These are phyloP conservation scores for Drosophila sulfurigaster DNA, from an alignment of 1,140 invertebrate genomes.

Conservation along the genomic window DNA sequence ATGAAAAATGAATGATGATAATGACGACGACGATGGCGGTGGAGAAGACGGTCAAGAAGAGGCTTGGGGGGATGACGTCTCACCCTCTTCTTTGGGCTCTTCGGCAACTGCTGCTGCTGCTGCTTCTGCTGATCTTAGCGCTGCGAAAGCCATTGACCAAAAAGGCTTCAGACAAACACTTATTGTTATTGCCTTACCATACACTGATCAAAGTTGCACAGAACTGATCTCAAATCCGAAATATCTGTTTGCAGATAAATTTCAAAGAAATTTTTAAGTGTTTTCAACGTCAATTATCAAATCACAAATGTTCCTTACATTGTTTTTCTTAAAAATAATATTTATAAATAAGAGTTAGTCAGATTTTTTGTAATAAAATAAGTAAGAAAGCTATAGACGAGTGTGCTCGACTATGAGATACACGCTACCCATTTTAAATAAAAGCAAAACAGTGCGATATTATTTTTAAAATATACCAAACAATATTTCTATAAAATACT, in stretches of 20 bases:
- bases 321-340: too few species aligned
- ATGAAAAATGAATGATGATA: slow-evolving; percentile 83
- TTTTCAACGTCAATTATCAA: too few species aligned
- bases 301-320: too few species aligned
- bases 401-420: too few species aligned
- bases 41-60: slow-evolving; percentile 12
- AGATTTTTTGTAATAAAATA: too few species aligned
- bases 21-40: slow-evolving; percentile 57
- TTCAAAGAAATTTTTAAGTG: too few species aligned
- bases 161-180: slow-evolving; percentile 49
- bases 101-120: slow-evolving; percentile 22
- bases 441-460: too few species aligned
- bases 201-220: slow-evolving; percentile 22
- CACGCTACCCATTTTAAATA: too few species aligned
- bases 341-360: too few species aligned
- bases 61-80: slow-evolving; percentile 8
- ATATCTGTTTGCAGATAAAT: neutral
- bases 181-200: slow-evolving; percentile 32
- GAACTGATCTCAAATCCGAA: neutral
- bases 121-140: slow-evolving; percentile 38
- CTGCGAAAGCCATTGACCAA: slow-evolving; percentile 53
- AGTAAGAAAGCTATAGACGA: too few species aligned
- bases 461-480: too few species aligned
- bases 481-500: too few species aligned
- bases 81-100: slow-evolving; percentile 18